These are phyloP conservation scores for Labeo rohita DNA, from an alignment of 2,113 vertebrate genomes.

Conservation along the genomic window DNA sequence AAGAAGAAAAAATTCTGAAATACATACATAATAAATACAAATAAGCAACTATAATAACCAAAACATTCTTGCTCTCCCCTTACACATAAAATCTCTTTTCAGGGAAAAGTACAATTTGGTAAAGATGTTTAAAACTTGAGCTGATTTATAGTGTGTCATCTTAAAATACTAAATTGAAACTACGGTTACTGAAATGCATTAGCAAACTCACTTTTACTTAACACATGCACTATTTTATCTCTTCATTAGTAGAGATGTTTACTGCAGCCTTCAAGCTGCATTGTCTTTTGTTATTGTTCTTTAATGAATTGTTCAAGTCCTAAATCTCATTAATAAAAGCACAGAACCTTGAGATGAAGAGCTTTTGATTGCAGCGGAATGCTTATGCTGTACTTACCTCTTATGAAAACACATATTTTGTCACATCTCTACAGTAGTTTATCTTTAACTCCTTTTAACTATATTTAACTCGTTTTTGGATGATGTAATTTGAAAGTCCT, in stretches of 20 bases:
- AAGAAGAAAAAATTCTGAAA: too few relatives aligned
- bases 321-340: background rate
- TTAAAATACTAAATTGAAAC: background rate
- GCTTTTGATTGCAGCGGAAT: background rate
- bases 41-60: background rate
- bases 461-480: background rate
- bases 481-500: conserved; percentile 7
- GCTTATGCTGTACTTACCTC: background rate
- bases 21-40: too few relatives aligned
- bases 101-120: background rate
- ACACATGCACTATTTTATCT: background rate
- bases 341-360: conserved; percentile 11
- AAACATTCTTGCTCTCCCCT: background rate
- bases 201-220: background rate
- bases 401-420: conserved; percentile 9
- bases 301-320: background rate
- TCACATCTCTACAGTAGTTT: background rate
- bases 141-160: background rate
- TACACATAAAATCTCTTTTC: background rate
- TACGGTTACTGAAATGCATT: background rate
- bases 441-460: conserved; percentile 4
- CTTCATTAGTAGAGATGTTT: background rate
- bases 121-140: background rate
- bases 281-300: background rate
- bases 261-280: background rate